Conservation (phyloP, 2,797 vertebrate species). For the Chrysocyon brachyurus region DNA sequence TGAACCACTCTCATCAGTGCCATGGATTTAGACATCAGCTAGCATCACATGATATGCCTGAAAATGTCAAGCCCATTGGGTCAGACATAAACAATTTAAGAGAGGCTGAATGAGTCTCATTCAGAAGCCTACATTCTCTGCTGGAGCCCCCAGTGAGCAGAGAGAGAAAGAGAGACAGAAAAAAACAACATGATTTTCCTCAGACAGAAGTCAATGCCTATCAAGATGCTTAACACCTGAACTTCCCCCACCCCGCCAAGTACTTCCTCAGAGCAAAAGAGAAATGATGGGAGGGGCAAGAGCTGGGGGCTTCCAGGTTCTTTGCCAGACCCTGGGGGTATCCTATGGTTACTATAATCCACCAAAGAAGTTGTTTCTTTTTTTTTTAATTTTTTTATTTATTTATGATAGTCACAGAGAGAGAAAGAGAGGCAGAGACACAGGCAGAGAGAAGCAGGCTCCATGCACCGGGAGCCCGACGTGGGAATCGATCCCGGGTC, state of each 20-base stretch:
- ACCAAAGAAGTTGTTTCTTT: neutral
- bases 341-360: rapidly evolving
- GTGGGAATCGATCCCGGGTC: too few relatives aligned
- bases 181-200: neutral
- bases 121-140: neutral
- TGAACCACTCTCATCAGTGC: neutral
- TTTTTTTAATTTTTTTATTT: too few relatives aligned
- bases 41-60: neutral
- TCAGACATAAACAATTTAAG: neutral
- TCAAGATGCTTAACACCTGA: neutral
- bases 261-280: neutral
- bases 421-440: too few relatives aligned
- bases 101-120: neutral
- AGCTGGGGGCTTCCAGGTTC: neutral
- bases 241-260: neutral
- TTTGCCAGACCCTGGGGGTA: neutral
- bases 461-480: too few relatives aligned
- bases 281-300: neutral
- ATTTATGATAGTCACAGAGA: too few relatives aligned
- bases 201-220: neutral
- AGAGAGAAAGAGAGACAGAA: neutral
- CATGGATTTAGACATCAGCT: neutral
- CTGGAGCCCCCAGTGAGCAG: neutral
- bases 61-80: neutral
- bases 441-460: too few relatives aligned